A percentile compares a stretch with the other conserved stretches of the same genome.
phyloP scores from a whole-genome alignment of 2,888 invertebrate genomes.

The Blastobasis adustella region DNA sequence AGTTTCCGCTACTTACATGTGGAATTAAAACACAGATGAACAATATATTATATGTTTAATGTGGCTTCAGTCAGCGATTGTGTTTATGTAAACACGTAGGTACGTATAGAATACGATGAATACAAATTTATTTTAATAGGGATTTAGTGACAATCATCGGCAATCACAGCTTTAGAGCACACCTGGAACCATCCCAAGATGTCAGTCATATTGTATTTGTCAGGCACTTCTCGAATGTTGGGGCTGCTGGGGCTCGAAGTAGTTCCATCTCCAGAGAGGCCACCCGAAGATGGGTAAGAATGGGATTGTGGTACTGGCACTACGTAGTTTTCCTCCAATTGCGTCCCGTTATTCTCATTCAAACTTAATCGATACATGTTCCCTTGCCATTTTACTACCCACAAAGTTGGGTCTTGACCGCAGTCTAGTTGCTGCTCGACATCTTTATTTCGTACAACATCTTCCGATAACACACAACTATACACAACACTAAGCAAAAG shows the following conservation, averaged over 20 bases:
- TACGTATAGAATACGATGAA: no score
- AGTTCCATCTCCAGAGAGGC: conserved; percentile 25
- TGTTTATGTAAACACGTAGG: no score
- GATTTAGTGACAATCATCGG: no score
- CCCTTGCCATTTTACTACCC: conserved; percentile 32
- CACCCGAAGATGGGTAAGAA: conserved; percentile 26
- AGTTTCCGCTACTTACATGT: neutral
- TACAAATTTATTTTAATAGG: no score
- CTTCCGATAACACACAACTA: conserved; percentile 12
- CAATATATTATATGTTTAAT: conserved; percentile 1
- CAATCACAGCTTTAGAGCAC: no score
- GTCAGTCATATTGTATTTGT: conserved; percentile 19
- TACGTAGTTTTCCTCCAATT: conserved; percentile 18
- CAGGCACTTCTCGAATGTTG: conserved; percentile 18
- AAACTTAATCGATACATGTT: conserved; percentile 28
- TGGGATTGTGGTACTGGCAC: conserved; percentile 16
- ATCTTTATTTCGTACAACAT: conserved; percentile 2
- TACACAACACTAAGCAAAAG: no score
- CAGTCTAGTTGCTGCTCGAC: neutral
- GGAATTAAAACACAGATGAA: neutral
- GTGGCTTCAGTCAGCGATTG: no score
- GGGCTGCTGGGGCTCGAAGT: conserved; percentile 2
- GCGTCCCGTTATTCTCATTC: conserved; percentile 18
- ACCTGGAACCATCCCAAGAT: conserved; percentile 6
- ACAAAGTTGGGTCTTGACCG: conserved; percentile 31